These are phyloP conservation scores for Pelobates cultripes DNA, from an alignment of 2,797 vertebrate genomes.

Conservation along the genomic window DNA sequence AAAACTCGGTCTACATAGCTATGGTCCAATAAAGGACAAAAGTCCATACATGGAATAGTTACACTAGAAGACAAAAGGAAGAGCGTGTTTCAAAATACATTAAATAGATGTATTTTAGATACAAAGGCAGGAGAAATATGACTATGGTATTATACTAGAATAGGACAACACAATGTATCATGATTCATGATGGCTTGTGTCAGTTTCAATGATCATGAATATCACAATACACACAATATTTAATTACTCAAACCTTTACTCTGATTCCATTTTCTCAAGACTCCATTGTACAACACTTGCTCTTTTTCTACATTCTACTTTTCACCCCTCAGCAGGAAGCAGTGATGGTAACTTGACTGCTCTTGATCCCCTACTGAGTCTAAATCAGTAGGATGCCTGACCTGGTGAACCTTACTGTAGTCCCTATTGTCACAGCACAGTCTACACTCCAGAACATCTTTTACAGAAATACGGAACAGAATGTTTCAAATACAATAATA, in stretches of 20 bases:
- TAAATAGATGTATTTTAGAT: not conserved
- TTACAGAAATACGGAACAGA: not conserved
- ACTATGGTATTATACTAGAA: no score
- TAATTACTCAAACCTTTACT: not conserved
- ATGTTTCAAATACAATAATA: not conserved
- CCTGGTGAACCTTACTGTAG: not conserved
- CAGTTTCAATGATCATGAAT: not conserved
- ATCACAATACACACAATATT: not conserved
- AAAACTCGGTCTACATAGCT: no score
- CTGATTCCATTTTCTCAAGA: not conserved
- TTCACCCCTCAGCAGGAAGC: constrained; percentile 23
- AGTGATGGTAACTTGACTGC: not conserved
- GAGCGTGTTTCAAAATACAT: no score
- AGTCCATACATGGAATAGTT: no score
- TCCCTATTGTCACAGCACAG: not conserved
- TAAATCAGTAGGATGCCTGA: not conserved
- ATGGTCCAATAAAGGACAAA: no score
- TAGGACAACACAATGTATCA: no score
- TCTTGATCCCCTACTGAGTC: constrained; percentile 18
- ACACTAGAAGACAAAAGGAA: no score
- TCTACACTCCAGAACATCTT: not conserved
- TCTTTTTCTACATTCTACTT: constrained; percentile 8
- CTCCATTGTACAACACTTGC: constrained; percentile 6
- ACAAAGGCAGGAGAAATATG: not conserved
- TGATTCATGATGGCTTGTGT: not conserved